Evolutionary conservation across 2,888 invertebrate genomes (phyloP), one percentile per base, ranked within the genome.

Genomic region (Drosophila colorata): DNA sequence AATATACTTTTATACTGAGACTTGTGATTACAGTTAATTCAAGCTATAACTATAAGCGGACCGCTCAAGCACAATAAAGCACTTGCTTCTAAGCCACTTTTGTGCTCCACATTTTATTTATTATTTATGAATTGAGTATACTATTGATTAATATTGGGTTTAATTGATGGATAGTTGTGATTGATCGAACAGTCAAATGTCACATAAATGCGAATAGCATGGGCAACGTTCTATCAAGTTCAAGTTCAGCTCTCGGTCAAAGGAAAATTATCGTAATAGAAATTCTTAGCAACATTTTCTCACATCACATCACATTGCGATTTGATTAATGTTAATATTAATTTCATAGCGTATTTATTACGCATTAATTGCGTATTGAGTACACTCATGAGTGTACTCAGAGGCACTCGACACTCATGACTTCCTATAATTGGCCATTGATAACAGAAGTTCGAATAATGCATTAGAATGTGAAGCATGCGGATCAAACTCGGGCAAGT

Each of bases 251-350:
- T 23, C 16, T 43, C n/a, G 6, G 28, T 9, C 28, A 35, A 18
- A 51, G 28, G 14, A 68, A 61, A 61, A 48, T 11, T 20, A 14
- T 33, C 51, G 20, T 55, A 46, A 60, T 61, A 16, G 55, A 66
- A 41, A 56, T 58, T 14, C 38, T 28, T 14, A 11, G 56, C 5
- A 47, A 33, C 43, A 28, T 40, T 28, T 5, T 41, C 28, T 14
- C 16, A 38, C 20, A 38, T 11, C 28, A 41, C 33, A n/a, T n/a
- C 40, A 25, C 31, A 28, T 55, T 59, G 47, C 40, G 28, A 47
- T 56, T 61, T 75, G 75, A 75, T 75, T 75, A 75, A 75, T 71
- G 71, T 23, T 57, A 28, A 67, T 64, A 67, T 60, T 75, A 59
- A 74, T 74, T 66, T 25, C 23, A 46, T 63, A 16, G 28, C 28